A percentile compares a stretch with the other conserved stretches of the same genome.
phyloP scores from a whole-genome alignment of 2,113 vertebrate genomes.

The Alces alces region DNA sequence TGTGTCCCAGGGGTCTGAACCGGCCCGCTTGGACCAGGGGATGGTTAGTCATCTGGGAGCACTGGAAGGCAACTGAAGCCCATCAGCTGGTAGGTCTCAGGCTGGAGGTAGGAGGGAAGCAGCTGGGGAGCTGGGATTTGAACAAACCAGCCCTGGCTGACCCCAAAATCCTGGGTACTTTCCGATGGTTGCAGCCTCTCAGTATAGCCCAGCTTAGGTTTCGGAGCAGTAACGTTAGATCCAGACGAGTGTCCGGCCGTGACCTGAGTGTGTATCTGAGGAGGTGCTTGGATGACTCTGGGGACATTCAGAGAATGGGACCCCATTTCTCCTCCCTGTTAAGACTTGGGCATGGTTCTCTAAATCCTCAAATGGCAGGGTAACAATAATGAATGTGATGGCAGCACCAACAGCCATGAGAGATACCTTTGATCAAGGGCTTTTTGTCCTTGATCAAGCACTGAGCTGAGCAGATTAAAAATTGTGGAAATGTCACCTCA shows the following conservation, averaged over 20 bases:
- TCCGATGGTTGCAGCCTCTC: neutral
- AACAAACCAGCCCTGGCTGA: slow-evolving; percentile 32
- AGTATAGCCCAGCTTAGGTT: slow-evolving; percentile 46
- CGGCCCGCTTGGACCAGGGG: neutral
- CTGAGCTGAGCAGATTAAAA: neutral
- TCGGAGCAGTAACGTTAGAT: slow-evolving; percentile 54
- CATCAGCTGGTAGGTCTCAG: neutral
- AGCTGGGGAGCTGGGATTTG: slow-evolving; percentile 50
- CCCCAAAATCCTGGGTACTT: slow-evolving; percentile 41
- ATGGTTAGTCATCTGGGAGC: neutral
- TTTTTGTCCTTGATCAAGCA: neutral
- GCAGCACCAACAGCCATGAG: no score
- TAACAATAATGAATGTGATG: no score
- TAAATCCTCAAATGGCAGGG: neutral
- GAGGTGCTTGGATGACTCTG: slow-evolving; percentile 6
- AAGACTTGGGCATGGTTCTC: neutral
- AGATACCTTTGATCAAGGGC: neutral
- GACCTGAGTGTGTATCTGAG: slow-evolving; percentile 17
- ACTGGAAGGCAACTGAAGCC: neutral
- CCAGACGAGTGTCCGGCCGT: neutral
- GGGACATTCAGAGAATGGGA: neutral
- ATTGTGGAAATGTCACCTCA: neutral
- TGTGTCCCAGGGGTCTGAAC: neutral
- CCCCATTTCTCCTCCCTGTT: neutral
- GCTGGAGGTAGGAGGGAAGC: neutral